Evolutionary conservation across 2,113 vertebrate species (phyloP), one percentile per base, ranked within the genome.

Genomic region (Sylvilagus bachmani): DNA sequence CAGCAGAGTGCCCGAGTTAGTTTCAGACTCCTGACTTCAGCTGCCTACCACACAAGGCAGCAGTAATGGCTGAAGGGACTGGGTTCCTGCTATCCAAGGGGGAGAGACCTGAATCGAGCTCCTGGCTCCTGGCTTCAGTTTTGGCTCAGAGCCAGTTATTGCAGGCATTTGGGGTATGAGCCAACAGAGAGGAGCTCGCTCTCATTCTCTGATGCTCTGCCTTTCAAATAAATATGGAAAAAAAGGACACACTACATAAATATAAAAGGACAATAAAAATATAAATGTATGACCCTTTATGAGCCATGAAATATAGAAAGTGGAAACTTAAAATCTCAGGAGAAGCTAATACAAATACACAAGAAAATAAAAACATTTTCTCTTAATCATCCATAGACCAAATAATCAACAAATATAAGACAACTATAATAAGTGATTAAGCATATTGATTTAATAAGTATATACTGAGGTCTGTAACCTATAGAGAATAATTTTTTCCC

Each of bases 281-380:
- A 44, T 36, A 93, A 93, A 91, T 31, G 17, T 70, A 73, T 22
- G 33, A 83, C 91, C 55, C 11, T 75, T 88, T 69, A 25, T 62
- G n/a, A 83, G 64, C 7, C 55, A 24, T 67, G 88, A 78, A 64
- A 91, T 27, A 78, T 29, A 44, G 75, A 71, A 78, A 87, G 62
- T 79, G 19, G 22, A 91, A 87, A 86, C 86, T 73, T 81, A 17
- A 77, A 90, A 95, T 93, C 62, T 62, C 38, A 66, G 22, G 62
- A 90, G 70, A 92, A 89, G 62, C 12, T 74, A 64, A 93, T 38
- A 87, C 8, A 85, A 81, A 64, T 36, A 73, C 24, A 92, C 24
- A 51, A 64, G 44, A 55, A 92, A 85, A 67, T 51, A 22, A 22
- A 79, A 93, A 80, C 22, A 71, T 82, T 33, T 62, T 80, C 49